Evolutionary conservation across 2,888 invertebrate species (phyloP).

Genomic region (Cheilosia vernalis): DNA sequence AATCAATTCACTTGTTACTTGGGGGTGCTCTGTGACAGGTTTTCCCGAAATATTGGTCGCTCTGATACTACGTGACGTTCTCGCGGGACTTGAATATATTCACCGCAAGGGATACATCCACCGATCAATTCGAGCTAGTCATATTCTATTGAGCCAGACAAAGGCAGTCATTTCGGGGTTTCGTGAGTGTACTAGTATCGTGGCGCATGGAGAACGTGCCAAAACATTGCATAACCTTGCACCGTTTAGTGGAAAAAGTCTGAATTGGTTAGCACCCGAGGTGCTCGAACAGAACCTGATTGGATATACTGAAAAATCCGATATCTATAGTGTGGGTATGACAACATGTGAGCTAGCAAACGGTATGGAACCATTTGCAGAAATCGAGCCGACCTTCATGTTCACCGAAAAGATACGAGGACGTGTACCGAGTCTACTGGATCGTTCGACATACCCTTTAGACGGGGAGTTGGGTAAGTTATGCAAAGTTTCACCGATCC

Average conservation of each 20-base stretch:
- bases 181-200: slow-evolving; percentile 89
- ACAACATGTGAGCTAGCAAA: slow-evolving; percentile 91
- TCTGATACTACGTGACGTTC: slow-evolving; percentile 90
- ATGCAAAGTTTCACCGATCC: not conserved
- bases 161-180: slow-evolving; percentile 91
- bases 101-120: slow-evolving; percentile 94
- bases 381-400: slow-evolving; percentile 94
- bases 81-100: slow-evolving; percentile 91
- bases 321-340: slow-evolving; percentile 96
- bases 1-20: not conserved
- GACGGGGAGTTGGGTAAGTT: slow-evolving; percentile 82
- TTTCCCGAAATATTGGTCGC: slow-evolving; percentile 92
- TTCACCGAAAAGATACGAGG: slow-evolving; percentile 93
- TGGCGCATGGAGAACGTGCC: slow-evolving; percentile 89
- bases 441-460: slow-evolving; percentile 88
- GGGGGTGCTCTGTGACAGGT: slow-evolving; percentile 83
- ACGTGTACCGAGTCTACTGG: slow-evolving; percentile 89
- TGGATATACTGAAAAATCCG: slow-evolving; percentile 95
- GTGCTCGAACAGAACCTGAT: slow-evolving; percentile 93
- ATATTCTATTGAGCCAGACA: slow-evolving; percentile 90
- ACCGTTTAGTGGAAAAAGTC: slow-evolving; percentile 85
- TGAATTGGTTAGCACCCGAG: slow-evolving; percentile 97
- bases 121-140: slow-evolving; percentile 92
- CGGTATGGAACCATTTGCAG: slow-evolving; percentile 93
- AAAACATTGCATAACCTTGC: slow-evolving; percentile 90